Base-by-base conservation (phyloP, 1,140 invertebrate species). In the Acromyrmex heyeri region DNA sequence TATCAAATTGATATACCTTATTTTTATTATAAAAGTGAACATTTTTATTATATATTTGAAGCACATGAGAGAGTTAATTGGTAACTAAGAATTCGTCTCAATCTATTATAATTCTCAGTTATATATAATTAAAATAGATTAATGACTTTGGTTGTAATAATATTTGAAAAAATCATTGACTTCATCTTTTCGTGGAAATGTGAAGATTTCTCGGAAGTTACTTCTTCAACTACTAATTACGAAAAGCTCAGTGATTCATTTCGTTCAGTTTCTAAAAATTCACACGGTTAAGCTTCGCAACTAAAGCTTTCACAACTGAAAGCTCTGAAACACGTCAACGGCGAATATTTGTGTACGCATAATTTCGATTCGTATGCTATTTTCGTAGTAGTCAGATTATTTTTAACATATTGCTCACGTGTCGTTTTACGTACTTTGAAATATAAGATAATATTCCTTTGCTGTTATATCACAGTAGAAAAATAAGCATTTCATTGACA, bases 381-480 rank as follows among this genome's bases (percentile, higher is more conserved):
- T 64, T 73, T 59, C 24, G 44, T 16, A 14, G 10, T 38, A 8
- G 53, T 44, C 12, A n/a, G 69, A 62, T 82, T 75, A 75, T 64
- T 73, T 73, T 75, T 83, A 81, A 81, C 67, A 16, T 14, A 44
- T 82, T 61, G 67, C 79, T 73, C 53, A 73, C 24, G 27, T 73
- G 69, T 61, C 53, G 55, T 73, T 59, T 82, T 55, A 38, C n/a
- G 48, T 59, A 34, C n/a, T 72, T 55, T 3, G 78, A 5, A 72
- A 73, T 48, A 59, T 0, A 55, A 73, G 24, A 44, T 61, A 59
- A 82, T 72, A 24, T 82, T 65, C 5, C 30, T 16, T 55, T 38
- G 14, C 16, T 38, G 61, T 82, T 82, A 50, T 82, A 30, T 57
- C 21, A 78, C 61, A 67, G 24, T 3, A 12, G 6, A 50, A 48